Evolutionary conservation across 2,888 invertebrate species (phyloP), one percentile per base, ranked within the genome.

Genomic region (Hemithea aestivaria): DNA sequence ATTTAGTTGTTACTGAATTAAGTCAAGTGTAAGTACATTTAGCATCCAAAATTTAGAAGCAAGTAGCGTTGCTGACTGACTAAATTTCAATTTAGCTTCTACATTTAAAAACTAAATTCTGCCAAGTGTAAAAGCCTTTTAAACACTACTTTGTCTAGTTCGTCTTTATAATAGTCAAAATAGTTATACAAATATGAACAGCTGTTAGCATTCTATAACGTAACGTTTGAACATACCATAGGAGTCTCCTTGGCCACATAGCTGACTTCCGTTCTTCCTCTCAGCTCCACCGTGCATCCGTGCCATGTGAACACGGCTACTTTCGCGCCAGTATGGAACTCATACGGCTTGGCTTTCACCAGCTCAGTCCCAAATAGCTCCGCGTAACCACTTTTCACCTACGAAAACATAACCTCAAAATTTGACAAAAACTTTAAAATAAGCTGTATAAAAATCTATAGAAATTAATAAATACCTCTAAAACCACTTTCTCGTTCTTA

Each of bases 331-430:
- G 94, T 90, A 6, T 90, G 90, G 73, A 98, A 98, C 57, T 93
- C 93, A 73, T 98, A 98, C 1, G 93, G 92, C 76, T 96, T 98
- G 34, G 95, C 96, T 79, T 95, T 95, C 0, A 97, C 96, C 40
- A 99, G 71, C 77, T 99, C 99, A 0, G 98, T 96, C 1, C 99
- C 99, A 83, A 99, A 99, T 26, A 99, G 90, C 85, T 99, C 99
- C 0, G 98, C 98, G 59, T 93, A 91, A 0, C 99, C 99, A 59
- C 90, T 92, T 67, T 95, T 92, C 45, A 99, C 85, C 93, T 97
- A 73, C 23, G 71, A 56, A 58, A 16, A 36, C 31, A 30, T 0
- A 22, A 36, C 11, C 10, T 41, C 22, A 26, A 33, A 27, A 11
- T 45, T 38, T n/a, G n/a, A n/a, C n/a, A 47, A 37, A 16, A 16